Conservation (phyloP, 2,113 vertebrate species). For the Pomatorhinus ruficollis region DNA sequence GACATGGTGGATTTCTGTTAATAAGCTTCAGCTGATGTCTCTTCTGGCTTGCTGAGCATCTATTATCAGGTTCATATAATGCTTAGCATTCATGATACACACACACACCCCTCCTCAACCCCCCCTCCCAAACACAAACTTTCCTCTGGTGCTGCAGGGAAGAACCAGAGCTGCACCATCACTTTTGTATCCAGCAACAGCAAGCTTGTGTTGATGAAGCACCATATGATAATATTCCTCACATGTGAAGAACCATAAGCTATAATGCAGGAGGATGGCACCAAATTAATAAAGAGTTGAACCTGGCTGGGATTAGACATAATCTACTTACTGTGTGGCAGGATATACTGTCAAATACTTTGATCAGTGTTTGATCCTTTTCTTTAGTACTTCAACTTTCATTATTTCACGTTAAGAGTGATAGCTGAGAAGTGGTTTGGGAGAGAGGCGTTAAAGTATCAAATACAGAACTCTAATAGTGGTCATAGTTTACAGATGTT, state of each 20-base stretch:
- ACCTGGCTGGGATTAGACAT: not conserved
- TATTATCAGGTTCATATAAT: not conserved
- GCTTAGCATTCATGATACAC: not conserved
- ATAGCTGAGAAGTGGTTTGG: not conserved
- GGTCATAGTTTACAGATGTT: not conserved
- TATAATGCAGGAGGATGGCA: not conserved
- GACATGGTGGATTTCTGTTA: not conserved
- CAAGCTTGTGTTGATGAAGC: not conserved
- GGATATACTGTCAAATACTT: not conserved
- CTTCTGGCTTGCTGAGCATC: not conserved
- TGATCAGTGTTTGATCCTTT: not conserved
- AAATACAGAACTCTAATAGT: not conserved
- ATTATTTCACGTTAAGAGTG: not conserved
- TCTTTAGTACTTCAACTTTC: not conserved
- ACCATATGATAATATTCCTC: not conserved
- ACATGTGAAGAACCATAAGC: not conserved
- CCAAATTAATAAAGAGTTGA: not conserved
- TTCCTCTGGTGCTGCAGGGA: not conserved
- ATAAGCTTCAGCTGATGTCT: not conserved
- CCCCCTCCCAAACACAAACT: not conserved
- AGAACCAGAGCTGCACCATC: not conserved
- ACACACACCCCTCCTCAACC: not conserved
- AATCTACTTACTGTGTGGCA: not conserved
- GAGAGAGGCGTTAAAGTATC: not conserved
- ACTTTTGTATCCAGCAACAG: not conserved